Evolutionary conservation across 2,113 vertebrate species (phyloP), one percentile per base, ranked within the genome.

Genomic region (Actenoides hombroni): DNA sequence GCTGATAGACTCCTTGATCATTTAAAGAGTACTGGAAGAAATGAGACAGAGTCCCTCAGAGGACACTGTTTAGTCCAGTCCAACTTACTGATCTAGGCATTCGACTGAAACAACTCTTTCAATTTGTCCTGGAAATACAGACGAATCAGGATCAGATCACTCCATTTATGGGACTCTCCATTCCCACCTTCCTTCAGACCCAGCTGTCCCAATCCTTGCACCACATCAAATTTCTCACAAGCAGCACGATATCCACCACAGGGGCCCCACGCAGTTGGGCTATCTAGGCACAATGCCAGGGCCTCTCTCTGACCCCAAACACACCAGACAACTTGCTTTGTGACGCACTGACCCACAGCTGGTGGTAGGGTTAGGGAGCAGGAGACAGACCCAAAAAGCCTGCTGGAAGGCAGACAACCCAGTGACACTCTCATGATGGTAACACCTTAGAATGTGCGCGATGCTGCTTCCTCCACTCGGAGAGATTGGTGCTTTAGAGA

Each of bases 371-470:
- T 12, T 48, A 44, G 59, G 82, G 54, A 81, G 54, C 53, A 49
- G 88, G 31, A 89, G 37, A 37, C 0, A 77, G 59, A 64, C 48
- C 60, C 94, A 31, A 86, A 90, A 87, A 92, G 21, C 31, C 78
- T 68, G 44, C 46, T 51, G 81, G 63, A 61, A 88, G 77, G 63
- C 73, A 70, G 80, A 49, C 35, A 71, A 75, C 40, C 12, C 74
- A 6, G 21, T 1, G 31, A 88, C 33, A 37, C 8, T 2, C 25
- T 74, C 37, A 16, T 19, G 29, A 29, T 17, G 26, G n/a, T 28
- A 57, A 28, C 40, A 51, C 12, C 42, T 51, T 11, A 10, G 2
- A 24, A 26, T 0, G 6, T 17, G 15, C 1, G 0, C 0, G 2
- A 10, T 11, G 21, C 35, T 0, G 4, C 25, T 23, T 24, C 61